A percentile compares a stretch with the other conserved stretches of the same genome.
Evolutionary conservation across 2,113 vertebrate genomes (phyloP).

Genomic region (Plotosus lineatus): DNA sequence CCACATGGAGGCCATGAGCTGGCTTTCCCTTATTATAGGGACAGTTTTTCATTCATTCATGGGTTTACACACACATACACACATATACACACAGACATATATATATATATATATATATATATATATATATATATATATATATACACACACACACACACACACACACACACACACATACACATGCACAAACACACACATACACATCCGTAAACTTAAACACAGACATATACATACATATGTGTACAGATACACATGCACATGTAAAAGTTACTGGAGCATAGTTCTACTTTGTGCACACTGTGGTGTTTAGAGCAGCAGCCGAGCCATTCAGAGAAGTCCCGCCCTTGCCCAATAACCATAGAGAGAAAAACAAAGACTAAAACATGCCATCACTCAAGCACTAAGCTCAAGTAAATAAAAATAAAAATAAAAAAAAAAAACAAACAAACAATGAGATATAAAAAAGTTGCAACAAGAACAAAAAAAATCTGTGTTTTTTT

Average conservation of each 20-base stretch:
- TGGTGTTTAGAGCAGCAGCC: slow-evolving; percentile 52
- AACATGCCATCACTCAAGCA: slow-evolving; percentile 43
- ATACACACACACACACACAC: slow-evolving; percentile 33
- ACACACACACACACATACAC: slow-evolving; percentile 33
- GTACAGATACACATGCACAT: slow-evolving; percentile 54
- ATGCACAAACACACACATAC: slow-evolving; percentile 23
- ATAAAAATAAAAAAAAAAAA: slow-evolving; percentile 22
- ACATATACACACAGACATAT: slow-evolving; percentile 59
- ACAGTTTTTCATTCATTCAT: slow-evolving; percentile 34
- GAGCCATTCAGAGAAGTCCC: slow-evolving; percentile 52
- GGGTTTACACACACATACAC: slow-evolving; percentile 48
- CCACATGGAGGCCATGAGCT: neutral
- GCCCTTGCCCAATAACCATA: slow-evolving; percentile 43
- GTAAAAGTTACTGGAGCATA: slow-evolving; percentile 52
- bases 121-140: slow-evolving; percentile 53
- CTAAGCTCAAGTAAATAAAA: slow-evolving; percentile 41
- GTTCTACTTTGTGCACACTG: slow-evolving; percentile 56
- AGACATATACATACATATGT: slow-evolving; percentile 58
- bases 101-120: slow-evolving; percentile 55
- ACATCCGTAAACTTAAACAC: slow-evolving; percentile 44
- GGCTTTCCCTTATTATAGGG: slow-evolving; percentile 16
- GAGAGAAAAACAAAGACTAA: slow-evolving; percentile 36
- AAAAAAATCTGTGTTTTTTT: slow-evolving; percentile 71
- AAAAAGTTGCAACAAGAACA: slow-evolving; percentile 64
- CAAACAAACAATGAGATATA: slow-evolving; percentile 64